Evolutionary conservation across 2,888 invertebrate genomes (phyloP), one percentile per base, ranked within the genome.

Genomic region (Ecliptopera silaceata): DNA sequence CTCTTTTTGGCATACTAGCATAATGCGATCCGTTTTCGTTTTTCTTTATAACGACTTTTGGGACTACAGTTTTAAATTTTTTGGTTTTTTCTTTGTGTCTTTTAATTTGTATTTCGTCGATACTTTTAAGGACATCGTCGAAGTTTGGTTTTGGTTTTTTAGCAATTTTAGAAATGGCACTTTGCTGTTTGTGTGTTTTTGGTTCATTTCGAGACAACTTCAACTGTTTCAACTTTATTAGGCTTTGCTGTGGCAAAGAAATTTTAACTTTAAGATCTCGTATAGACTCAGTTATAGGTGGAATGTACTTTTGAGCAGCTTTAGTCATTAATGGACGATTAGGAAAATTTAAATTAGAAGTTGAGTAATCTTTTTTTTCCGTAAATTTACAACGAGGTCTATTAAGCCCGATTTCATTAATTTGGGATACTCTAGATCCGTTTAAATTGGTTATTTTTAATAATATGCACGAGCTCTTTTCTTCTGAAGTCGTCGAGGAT

Each of bases 241-340:
- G 76, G 62, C 86, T 89, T 54, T 88, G 83, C 67, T 84, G 80
- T 46, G 92, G 89, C 69, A 92, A 79, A 38, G 85, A 75, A 20
- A 92, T 77, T 75, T 91, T 84, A 34, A 91, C 82, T 80, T 89
- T 92, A 31, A 92, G 77, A 68, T 91, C 85, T 42, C 74, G 73
- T 48, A 84, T 76, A 17, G 80, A 73, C 68, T 86, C 86, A 74
- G 81, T 85, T 61, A 88, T 64, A 4, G 92, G 91, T 48, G 92
- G 91, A 71, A 92, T 91, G 69, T 92, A 92, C 78, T 92, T 92
- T 76, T 91, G 88, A 50, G 92, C 92, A 48, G 83, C 92, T 76
- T 92, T 92, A 32, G 91, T 92, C 45, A 91, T 74, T 58, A 92
- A 75, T 22, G 86, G 88, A 58, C 86, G 73, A 63, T 74, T 71